Base-by-base conservation (phyloP, 2,113 vertebrate genomes). In the Sapayoa aenigma region DNA sequence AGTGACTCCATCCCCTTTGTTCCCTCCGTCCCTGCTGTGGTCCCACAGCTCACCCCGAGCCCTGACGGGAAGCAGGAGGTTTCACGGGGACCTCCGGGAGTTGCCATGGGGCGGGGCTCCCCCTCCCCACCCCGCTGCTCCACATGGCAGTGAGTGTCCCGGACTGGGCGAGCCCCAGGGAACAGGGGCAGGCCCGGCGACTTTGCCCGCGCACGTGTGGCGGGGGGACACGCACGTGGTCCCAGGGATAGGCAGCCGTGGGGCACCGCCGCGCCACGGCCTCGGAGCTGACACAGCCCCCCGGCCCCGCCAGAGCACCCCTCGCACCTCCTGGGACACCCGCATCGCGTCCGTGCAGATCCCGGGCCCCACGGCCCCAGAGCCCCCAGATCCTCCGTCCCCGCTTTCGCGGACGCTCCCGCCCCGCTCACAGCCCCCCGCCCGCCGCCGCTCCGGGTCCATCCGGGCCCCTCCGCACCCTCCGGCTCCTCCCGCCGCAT, bases 121-220 rank as follows among this genome's bases (percentile, higher is more conserved):
- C 31, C 56, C 37, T 49, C 35, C 35, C 13, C 50, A 3, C 44
- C 27, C 37, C 60, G 1, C 67, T 42, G 44, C 4, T 49, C 44
- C 12, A 28, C 2, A 3, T 2, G 28, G 9, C 2, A 28, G 9
- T 28, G 4, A 23, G 17, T 21, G 33, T 31, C 37, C 39, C 2
- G 19, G 47, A 17, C 3, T 2, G 33, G 35, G 69, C 7, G 42
- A 15, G 6, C 9, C 55, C 35, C 78, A 9, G 22, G 3, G 37
- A 44, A 79, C 62, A 16, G 47, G 37, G 42, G 30, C 55, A 41
- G 55, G 27, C 23, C 49, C 9, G 6, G 60, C 25, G 19, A 27
- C 28, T 39, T 10, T 46, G 22, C 16, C 74, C 17, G 11, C 8
- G 18, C 35, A 9, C 19, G 5, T 25, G 59, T 28, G 52, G 23